A percentile compares a stretch with the other conserved stretches of the same genome.
Conservation (phyloP, 2,797 vertebrate species). For the Semaprochilodus insignis region DNA sequence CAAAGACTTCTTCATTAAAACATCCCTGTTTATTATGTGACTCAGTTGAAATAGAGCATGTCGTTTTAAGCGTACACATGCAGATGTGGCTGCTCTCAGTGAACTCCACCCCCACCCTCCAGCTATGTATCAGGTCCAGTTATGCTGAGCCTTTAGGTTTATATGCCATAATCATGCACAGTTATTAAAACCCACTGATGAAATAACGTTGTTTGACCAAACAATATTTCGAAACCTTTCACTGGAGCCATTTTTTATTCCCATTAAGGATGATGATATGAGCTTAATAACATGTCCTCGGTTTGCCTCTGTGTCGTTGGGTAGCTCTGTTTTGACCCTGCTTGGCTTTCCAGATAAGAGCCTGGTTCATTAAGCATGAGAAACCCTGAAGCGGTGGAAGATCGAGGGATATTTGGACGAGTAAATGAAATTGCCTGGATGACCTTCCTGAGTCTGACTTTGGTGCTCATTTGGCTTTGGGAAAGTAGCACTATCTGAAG, state of each 20-base stretch:
- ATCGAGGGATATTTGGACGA: constrained; percentile 35
- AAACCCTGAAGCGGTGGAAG: constrained; percentile 34
- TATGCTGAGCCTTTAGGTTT: background rate
- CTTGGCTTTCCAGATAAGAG: constrained; percentile 12
- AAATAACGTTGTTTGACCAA: background rate
- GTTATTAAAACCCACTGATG: background rate
- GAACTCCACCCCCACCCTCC: background rate
- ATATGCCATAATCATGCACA: background rate
- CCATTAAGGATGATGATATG: background rate
- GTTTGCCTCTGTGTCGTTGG: constrained; percentile 1
- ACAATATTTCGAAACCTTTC: background rate
- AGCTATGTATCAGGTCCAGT: background rate
- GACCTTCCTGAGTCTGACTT: constrained; percentile 43
- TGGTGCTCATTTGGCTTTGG: constrained; percentile 23
- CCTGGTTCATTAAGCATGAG: constrained; percentile 31
- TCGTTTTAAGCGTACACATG: constrained; percentile 10
- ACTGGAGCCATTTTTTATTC: background rate
- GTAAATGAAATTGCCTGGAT: constrained; percentile 44
- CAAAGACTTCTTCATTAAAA: constrained; percentile 29
- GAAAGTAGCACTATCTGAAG: constrained; percentile 33
- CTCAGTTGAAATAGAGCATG: constrained; percentile 13
- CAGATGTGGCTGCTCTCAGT: background rate
- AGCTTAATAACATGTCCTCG: background rate
- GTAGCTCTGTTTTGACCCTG: background rate
- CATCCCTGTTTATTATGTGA: background rate